These are phyloP conservation scores for Drosophila mimetica DNA, from an alignment of 2,888 invertebrate species.

Conservation along the genomic window DNA sequence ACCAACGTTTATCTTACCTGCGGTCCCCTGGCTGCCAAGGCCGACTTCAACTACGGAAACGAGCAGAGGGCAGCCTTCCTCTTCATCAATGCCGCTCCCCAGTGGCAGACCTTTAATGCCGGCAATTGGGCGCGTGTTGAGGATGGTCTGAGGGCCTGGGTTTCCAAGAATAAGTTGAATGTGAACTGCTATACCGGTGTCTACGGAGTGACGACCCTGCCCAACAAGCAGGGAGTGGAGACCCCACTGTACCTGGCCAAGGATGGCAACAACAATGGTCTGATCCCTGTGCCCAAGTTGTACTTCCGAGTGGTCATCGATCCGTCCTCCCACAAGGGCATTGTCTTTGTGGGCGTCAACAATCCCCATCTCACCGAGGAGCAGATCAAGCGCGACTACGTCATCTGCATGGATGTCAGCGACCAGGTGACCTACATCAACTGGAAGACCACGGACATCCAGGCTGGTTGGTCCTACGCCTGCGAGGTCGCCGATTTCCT, in stretches of 20 bases:
- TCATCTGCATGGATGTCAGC: slow-evolving; percentile 80
- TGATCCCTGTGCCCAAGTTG: slow-evolving; percentile 86
- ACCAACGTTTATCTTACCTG: slow-evolving; percentile 82
- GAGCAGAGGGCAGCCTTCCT: slow-evolving; percentile 86
- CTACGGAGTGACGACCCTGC: slow-evolving; percentile 86
- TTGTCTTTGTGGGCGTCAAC: slow-evolving; percentile 86
- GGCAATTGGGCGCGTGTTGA: slow-evolving; percentile 87
- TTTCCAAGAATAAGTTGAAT: slow-evolving; percentile 74
- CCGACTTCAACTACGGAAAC: slow-evolving; percentile 85
- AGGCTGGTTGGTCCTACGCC: slow-evolving; percentile 81
- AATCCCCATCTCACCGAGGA: slow-evolving; percentile 82
- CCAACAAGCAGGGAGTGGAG: slow-evolving; percentile 83
- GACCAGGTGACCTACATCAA: slow-evolving; percentile 76
- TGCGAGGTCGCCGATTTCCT: slow-evolving; percentile 78
- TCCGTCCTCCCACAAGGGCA: slow-evolving; percentile 83
- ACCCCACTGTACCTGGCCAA: slow-evolving; percentile 83
- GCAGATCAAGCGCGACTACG: slow-evolving; percentile 76
- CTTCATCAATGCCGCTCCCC: slow-evolving; percentile 86
- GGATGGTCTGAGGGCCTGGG: slow-evolving; percentile 83
- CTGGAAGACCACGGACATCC: slow-evolving; percentile 78
- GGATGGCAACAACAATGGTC: slow-evolving; percentile 79
- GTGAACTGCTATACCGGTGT: slow-evolving; percentile 86
- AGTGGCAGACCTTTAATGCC: slow-evolving; percentile 87
- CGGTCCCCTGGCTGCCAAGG: slow-evolving; percentile 86
- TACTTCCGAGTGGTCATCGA: slow-evolving; percentile 87